Conservation (phyloP, 2,888 invertebrate genomes). For the Zhuqinia jingwanae region DNA sequence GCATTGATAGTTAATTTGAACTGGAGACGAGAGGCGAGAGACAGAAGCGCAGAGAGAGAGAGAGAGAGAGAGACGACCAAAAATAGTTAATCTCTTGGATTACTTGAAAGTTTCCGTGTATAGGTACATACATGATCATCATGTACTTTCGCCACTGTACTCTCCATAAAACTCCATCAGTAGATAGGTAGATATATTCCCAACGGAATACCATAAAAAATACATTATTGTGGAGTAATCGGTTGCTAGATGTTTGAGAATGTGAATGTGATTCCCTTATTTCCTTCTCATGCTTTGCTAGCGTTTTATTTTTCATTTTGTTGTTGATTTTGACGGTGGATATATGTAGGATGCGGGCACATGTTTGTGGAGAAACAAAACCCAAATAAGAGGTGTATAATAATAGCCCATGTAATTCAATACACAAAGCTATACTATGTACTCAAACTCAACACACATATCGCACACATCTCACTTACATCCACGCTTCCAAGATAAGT, state of each 20-base stretch:
- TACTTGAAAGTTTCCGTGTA: conserved; percentile 35
- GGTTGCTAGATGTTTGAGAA: conserved; percentile 42
- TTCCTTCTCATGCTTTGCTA: too few relatives aligned
- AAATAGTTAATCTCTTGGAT: conserved; percentile 57
- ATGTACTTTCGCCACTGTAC: not conserved
- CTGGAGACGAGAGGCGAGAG: too few relatives aligned
- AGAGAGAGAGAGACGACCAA: not conserved
- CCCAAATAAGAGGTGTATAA: not conserved
- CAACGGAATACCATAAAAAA: conserved; percentile 48
- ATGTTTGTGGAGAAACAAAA: conserved; percentile 14
- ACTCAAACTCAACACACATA: not conserved
- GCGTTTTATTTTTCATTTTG: conserved; percentile 48
- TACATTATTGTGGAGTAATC: conserved; percentile 55
- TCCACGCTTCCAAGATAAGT: not conserved
- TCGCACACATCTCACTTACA: not conserved
- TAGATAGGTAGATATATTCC: conserved; percentile 19
- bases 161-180: conserved; percentile 11
- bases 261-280: conserved; percentile 34
- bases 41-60: too few relatives aligned
- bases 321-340: not conserved
- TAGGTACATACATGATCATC: not conserved
- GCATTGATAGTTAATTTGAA: not conserved
- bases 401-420: not conserved
- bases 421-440: not conserved
- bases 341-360: not conserved